Evolutionary conservation across 2,797 vertebrate species (phyloP), one percentile per base, ranked within the genome.

Genomic region (Sebastes goodei): DNA sequence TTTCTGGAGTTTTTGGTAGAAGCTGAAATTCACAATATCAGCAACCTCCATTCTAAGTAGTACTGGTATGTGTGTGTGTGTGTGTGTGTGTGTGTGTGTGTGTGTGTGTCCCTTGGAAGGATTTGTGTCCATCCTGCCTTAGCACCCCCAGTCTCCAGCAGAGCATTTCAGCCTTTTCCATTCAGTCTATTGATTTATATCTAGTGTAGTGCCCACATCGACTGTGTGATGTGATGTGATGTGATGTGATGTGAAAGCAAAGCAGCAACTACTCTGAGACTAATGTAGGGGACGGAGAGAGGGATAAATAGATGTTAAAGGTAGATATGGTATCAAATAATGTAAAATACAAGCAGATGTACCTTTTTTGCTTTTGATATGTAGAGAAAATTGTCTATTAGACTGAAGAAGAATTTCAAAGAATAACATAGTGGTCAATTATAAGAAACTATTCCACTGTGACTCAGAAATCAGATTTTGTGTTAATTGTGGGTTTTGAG

Each of bases 111-210:
- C 35, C 23, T 76, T 46, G 12, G 35, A 55, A 56, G 66, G 61
- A 82, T 76, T 61, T 68, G 65, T 81, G 74, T 86, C 78, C 71
- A 68, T 78, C 71, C 75, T 67, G 78, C 64, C 66, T 59, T 49
- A 70, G 73, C 59, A 64, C 70, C 63, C 27, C 25, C 30, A 21
- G 32, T 64, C 73, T 81, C 70, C 60, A 81, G 79, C 66, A 78
- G 59, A 85, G 82, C 80, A 46, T 74, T 74, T 87, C 83, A 76
- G 65, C 70, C 72, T 71, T 57, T 64, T 77, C 67, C 74, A 55
- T 83, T 90, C 87, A 71, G 81, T 76, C 74, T 64, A 79, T 84
- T 84, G 92, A 94, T 90, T 93, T 92, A 88, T 92, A 88, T 92
- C 68, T 81, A 76, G 64, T 20, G 66, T 63, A 59, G 68, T 56